Base-by-base conservation (phyloP, 2,797 vertebrate genomes). In the Heterohyrax brucei region DNA sequence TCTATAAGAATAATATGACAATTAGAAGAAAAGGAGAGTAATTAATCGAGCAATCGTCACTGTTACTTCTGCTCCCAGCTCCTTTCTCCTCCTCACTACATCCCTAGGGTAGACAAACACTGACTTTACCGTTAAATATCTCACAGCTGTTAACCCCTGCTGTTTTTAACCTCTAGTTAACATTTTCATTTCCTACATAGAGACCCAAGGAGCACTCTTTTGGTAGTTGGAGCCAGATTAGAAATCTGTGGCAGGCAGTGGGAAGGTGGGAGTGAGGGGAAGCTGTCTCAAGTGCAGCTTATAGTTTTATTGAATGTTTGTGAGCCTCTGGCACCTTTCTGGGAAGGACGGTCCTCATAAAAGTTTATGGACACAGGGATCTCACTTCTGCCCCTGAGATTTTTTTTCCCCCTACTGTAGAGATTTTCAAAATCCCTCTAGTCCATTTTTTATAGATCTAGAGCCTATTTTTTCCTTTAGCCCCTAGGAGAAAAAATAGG, bases 161-260 rank as follows among this genome's bases (percentile, higher is more conserved):
- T 56, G 28, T 39, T 75, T 92, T 95, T 86, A 84, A 96, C 75
- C 33, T 93, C 48, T 87, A 13, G 10, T 28, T 24, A n/a, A 78
- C 46, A 91, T 70, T 88, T 92, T 72, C 22, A 28, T 89, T 92
- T 81, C 50, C 77, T 83, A 44, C 21, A 68, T 56, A 86, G 64
- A n/a, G 53, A 83, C 53, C 33, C 80, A 95, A 86, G 79, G 24
- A 78, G 5, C 44, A 70, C 53, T 72, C n/a, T 73, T 78, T 59
- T 33, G 76, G 48, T 24, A 7, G 13, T 70, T 56, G 22, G n/a
- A 93, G 4, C 19, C 72, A 80, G 70, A 70, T 80, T 50, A 80
- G 59, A 89, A 88, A 76, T 80, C 53, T 53, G 30, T 3, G 8
- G 44, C 16, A 4, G 56, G n/a, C 33, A 0, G 0, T 10, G 12